Base-by-base conservation (phyloP, 2,113 vertebrate species). In the Bolborhynchus lineola region DNA sequence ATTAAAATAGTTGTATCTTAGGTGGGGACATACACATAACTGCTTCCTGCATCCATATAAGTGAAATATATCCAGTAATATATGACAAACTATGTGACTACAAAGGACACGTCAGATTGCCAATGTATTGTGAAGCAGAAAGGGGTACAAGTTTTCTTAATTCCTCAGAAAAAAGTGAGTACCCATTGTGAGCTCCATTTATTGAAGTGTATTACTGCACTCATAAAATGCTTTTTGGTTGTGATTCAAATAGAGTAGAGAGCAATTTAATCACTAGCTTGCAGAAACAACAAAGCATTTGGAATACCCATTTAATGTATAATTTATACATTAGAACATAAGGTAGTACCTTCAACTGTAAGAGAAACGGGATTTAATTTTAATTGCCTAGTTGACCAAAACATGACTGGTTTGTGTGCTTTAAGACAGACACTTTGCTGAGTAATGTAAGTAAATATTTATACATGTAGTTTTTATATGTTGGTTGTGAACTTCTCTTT, bases 151-250 rank as follows among this genome's bases (percentile, higher is more conserved):
- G 68, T 94, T 93, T 93, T 60, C 84, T 81, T 67, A 37, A 6
- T 81, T 69, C 87, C 75, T 71, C 44, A 79, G 88, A 64, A 88
- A 82, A 83, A 94, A 90, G 37, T 42, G 69, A 78, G 55, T 64
- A 49, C 79, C 69, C 49, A 33, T 62, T 53, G 69, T 76, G 86
- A 91, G 75, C 57, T 92, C 44, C 31, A 29, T 86, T 88, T 94
- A 83, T 89, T 93, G 83, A 89, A 84, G 69, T 71, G 52, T 52
- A 62, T 83, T 96, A 90, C 62, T 94, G 69, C 57, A 52, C 81
- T 92, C 74, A 70, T 79, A 87, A 84, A 95, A 84, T 79, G 69
- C 42, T 91, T 80, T 82, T 92, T 93, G 65, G 42, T 94, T 93
- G 81, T 71, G 52, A 64, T 50, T 88, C 80, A 88, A 72, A 41